Conservation (phyloP, 2,888 invertebrate species). For the Philaethria dido region DNA sequence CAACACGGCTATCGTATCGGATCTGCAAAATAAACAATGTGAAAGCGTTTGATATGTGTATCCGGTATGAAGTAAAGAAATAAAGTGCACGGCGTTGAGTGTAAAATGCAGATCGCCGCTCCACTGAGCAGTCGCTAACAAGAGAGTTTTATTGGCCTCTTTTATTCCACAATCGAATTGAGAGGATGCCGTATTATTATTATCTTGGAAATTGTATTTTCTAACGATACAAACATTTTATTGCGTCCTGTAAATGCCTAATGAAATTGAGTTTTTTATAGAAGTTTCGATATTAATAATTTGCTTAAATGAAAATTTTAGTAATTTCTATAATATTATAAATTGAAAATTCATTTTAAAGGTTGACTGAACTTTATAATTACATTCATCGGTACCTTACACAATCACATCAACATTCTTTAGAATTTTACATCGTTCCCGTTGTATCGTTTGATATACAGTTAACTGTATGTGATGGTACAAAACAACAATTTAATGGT, state of each 20-base stretch:
- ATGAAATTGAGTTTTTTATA: neutral
- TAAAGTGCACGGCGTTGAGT: conserved; percentile 61
- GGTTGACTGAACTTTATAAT: too few species aligned
- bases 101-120: conserved; percentile 76
- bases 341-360: too few species aligned
- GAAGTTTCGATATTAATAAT: neutral
- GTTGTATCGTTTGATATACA: too few species aligned
- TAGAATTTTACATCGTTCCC: too few species aligned
- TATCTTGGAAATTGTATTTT: conserved; percentile 26
- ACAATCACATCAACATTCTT: too few species aligned
- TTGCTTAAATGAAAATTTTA: too few species aligned
- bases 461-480: too few species aligned
- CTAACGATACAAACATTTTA: neutral
- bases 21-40: conserved; percentile 65
- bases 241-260: neutral
- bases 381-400: too few species aligned
- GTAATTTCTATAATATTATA: too few species aligned
- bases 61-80: conserved; percentile 66
- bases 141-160: conserved; percentile 69
- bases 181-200: conserved; percentile 39
- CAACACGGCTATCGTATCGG: conserved; percentile 56
- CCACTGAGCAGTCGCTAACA: conserved; percentile 63
- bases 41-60: conserved; percentile 52
- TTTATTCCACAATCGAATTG: conserved; percentile 52
- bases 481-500: too few species aligned